These are phyloP conservation scores for Tyrophagus putrescentiae DNA, from an alignment of 1,140 invertebrate species.

Conservation along the genomic window DNA sequence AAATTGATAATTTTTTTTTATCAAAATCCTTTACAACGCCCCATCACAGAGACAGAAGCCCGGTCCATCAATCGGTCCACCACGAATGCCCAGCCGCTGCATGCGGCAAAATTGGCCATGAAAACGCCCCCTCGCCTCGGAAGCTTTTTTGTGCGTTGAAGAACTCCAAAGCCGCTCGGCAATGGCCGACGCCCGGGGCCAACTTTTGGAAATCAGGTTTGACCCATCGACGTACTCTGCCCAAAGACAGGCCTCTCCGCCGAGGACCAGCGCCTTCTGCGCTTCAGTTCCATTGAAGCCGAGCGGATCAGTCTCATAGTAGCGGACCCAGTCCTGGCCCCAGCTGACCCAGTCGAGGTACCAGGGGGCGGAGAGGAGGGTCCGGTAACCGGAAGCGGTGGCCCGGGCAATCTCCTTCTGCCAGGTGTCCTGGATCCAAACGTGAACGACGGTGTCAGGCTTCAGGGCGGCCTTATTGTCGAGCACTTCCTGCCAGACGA, in stretches of 20 bases:
- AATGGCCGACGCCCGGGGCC: conserved; percentile 56
- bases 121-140: conserved; percentile 42
- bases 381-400: conserved; percentile 30
- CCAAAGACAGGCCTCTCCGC: conserved; percentile 20
- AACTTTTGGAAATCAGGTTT: conserved; percentile 24
- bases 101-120: conserved; percentile 73
- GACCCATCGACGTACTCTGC: conserved; percentile 16
- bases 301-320: conserved; percentile 26
- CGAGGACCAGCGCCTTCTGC: conserved; percentile 8
- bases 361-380: conserved; percentile 33
- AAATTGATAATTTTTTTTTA: too few species aligned
- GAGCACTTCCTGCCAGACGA: conserved; percentile 88
- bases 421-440: conserved; percentile 44
- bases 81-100: conserved; percentile 49
- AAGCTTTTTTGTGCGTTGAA: conserved; percentile 31
- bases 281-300: conserved; percentile 3
- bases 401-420: conserved; percentile 36
- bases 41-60: conserved; percentile 31
- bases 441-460: conserved; percentile 50
- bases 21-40: neutral
- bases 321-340: conserved; percentile 37
- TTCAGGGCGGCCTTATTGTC: conserved; percentile 53
- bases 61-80: conserved; percentile 47
- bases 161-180: conserved; percentile 68
- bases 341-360: conserved; percentile 35